A percentile compares a stretch with the other conserved stretches of the same genome.
Evolutionary conservation across 1,140 invertebrate species (phyloP).

Genomic region (Drosophila pseudoananassae): DNA sequence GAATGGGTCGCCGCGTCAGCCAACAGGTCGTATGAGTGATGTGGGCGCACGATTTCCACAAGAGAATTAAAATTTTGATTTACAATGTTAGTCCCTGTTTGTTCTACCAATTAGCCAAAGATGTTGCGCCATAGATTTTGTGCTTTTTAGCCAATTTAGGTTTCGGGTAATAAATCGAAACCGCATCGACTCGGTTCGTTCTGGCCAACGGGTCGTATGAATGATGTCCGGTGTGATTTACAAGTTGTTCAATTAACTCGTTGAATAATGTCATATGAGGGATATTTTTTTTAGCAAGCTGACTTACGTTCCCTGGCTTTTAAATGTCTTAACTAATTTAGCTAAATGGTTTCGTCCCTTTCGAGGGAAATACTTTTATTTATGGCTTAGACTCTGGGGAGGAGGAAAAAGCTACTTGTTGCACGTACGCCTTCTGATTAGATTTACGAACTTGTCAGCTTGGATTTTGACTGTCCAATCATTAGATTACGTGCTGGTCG

Average conservation of each 20-base stretch:
- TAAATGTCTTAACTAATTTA: too few species aligned
- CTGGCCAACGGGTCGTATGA: slow-evolving; percentile 8
- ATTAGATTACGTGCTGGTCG: slow-evolving; percentile 9
- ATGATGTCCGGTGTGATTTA: not conserved
- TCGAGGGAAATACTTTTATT: not conserved
- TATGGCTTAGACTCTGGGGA: not conserved
- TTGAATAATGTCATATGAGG: too few species aligned
- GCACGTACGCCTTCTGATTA: slow-evolving; percentile 11
- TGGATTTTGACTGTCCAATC: slow-evolving; percentile 8
- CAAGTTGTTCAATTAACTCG: too few species aligned
- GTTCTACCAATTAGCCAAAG: not conserved
- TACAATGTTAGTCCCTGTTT: slow-evolving; percentile 1
- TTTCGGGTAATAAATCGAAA: not conserved
- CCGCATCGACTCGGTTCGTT: not conserved
- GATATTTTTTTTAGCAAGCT: too few species aligned
- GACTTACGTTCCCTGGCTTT: too few species aligned
- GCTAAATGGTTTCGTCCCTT: not conserved
- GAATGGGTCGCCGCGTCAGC: slow-evolving; percentile 7
- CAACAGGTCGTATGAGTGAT: slow-evolving; percentile 36
- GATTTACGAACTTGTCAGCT: slow-evolving; percentile 23
- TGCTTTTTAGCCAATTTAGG: not conserved
- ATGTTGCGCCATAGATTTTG: not conserved
- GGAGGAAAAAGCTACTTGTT: not conserved
- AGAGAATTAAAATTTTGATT: slow-evolving; percentile 20
- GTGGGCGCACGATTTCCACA: slow-evolving; percentile 5